These are phyloP conservation scores for Gastrophysa polygoni DNA, from an alignment of 2,888 invertebrate genomes.

Conservation along the genomic window DNA sequence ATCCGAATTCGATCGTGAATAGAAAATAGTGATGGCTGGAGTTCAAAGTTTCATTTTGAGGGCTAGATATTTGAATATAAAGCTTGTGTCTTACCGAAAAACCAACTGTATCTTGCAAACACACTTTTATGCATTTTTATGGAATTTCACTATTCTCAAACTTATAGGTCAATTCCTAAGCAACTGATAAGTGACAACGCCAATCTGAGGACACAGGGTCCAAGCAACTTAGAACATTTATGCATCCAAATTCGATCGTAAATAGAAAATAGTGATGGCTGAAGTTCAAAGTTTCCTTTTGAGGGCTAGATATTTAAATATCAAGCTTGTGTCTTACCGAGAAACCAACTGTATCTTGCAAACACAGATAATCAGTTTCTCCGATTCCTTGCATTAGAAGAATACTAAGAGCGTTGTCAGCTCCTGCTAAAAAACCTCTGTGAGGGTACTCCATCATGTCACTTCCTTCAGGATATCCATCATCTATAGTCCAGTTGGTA, in stretches of 20 bases:
- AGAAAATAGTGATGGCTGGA: too few species aligned
- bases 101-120: constrained; percentile 37
- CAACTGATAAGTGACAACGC: too few species aligned
- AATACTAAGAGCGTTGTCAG: constrained; percentile 52
- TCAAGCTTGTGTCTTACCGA: constrained; percentile 22
- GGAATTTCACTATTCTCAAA: not conserved
- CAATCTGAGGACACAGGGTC: too few species aligned
- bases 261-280: too few species aligned
- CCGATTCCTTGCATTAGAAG: constrained; percentile 25
- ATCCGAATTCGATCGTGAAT: too few species aligned
- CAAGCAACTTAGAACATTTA: too few species aligned
- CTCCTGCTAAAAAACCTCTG: constrained; percentile 67
- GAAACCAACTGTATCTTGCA: constrained; percentile 35
- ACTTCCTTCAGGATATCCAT: constrained; percentile 63
- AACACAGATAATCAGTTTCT: constrained; percentile 39
- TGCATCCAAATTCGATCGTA: too few species aligned
- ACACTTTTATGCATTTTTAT: constrained; percentile 15
- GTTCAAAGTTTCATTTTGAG: too few species aligned
- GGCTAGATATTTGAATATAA: too few species aligned
- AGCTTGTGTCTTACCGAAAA: constrained; percentile 29
- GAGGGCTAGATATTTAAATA: too few species aligned
- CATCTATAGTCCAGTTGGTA: constrained; percentile 64
- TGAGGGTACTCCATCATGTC: constrained; percentile 67
- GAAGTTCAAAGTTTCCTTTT: too few species aligned
- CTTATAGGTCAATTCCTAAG: too few species aligned